Percentiles rank a stretch among this genome's conserved stretches.
phyloP scores from a whole-genome alignment of 2,113 vertebrate genomes.

The Cranoglanis bouderius region DNA sequence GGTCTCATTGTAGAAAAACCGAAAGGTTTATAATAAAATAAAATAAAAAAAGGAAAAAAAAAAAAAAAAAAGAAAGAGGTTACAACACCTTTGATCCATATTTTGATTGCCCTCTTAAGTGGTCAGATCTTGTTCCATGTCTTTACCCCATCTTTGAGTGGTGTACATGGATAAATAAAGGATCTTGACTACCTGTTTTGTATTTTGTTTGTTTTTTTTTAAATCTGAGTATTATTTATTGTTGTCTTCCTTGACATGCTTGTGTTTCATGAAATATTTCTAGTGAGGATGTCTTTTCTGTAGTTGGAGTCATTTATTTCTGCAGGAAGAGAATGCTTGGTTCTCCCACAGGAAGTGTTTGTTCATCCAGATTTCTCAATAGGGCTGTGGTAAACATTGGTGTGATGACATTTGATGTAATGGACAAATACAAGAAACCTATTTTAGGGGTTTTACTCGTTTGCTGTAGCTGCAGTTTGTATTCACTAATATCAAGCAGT shows the following conservation, averaged over 20 bases:
- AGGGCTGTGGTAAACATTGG: neutral
- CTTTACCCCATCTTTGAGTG: slow-evolving; percentile 72
- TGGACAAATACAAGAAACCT: too few species aligned
- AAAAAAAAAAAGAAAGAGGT: slow-evolving; percentile 52
- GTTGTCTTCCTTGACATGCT: neutral
- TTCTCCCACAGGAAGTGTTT: neutral
- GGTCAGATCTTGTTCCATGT: slow-evolving; percentile 72
- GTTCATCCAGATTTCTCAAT: neutral
- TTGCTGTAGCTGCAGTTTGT: neutral
- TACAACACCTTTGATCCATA: slow-evolving; percentile 72
- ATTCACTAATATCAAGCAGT: neutral
- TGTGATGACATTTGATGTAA: neutral
- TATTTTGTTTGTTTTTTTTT: slow-evolving; percentile 17
- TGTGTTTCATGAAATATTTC: neutral
- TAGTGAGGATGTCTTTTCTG: neutral
- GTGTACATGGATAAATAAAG: slow-evolving; percentile 81
- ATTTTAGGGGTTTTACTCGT: neutral
- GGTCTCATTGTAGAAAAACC: slow-evolving; percentile 68
- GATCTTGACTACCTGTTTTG: slow-evolving; percentile 72
- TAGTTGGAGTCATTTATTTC: neutral
- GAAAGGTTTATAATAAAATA: slow-evolving; percentile 57
- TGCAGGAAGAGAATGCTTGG: neutral
- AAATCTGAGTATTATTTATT: neutral
- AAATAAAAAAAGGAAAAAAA: too few species aligned
- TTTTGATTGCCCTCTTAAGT: slow-evolving; percentile 66